Evolutionary conservation across 1,140 invertebrate species (phyloP), one percentile per base, ranked within the genome.

Genomic region (Diachasmimorpha longicaudata): DNA sequence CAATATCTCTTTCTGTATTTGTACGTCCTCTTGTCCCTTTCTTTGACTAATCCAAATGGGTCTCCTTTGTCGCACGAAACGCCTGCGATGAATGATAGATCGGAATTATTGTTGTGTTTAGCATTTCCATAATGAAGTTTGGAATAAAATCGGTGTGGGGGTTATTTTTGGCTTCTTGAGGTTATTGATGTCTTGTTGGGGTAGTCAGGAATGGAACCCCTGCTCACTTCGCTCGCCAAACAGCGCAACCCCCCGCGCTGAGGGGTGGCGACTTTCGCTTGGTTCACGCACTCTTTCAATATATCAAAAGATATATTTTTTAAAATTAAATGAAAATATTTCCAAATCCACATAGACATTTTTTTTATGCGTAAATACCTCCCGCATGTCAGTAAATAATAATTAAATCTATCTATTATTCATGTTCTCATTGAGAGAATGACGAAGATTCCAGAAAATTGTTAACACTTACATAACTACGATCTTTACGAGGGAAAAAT

Each of bases 1-100:
- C 69, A 70, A 48, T 70, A 44, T 70, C 42, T 48, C 67, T n/a
- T 31, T 69, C 42, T 70, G 23, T 70, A 25, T 48, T 70, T n/a
- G 42, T 48, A 44, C 19, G 21, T 48, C 25, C 69, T 46, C 42
- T 70, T 70, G 39, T 70, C 37, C 42, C 58, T 55, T 55, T 55
- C 48, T 21, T 16, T 25, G 58, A 63, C 21, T 63, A 63, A 58
- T 58, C 52, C 52, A 58, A 63, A 63, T 63, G 58, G 58, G 9
- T 44, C 69, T 21, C 37, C 48, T 70, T 48, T 70, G 46, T 70
- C 44, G 39, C n/a, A 70, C 25, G 16, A 23, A 46, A 70, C 21
- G 23, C n/a, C 58, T 13, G 10, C n/a, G 16, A 52, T 52, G 11
- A 48, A 48, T 48, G 48, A 52, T 52, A 6, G 16, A 52, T 52